Base-by-base conservation (phyloP, 2,797 vertebrate species). In the Paedocypris micromegethes region DNA sequence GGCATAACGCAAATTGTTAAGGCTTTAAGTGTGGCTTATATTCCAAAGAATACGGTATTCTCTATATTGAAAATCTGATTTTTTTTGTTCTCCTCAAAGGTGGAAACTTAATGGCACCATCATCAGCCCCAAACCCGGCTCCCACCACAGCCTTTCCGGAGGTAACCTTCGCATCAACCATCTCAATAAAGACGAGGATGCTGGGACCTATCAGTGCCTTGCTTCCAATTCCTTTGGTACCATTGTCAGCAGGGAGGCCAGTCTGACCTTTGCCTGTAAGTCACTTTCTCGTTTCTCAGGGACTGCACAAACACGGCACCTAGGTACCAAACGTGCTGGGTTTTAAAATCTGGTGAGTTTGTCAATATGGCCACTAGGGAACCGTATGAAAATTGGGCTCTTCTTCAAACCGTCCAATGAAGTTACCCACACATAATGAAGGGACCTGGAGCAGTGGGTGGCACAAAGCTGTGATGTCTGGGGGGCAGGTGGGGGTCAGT, bases 251-350 rank as follows among this genome's bases (percentile, higher is more conserved):
- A 89, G 92, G 81, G 92, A 96, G 83, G 93, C 95, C 72, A 88
- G 86, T 75, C 92, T 98, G 72, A 94, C 92, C 79, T 98, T 98
- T 84, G 94, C 96, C 63, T 98, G 96, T 98, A 81, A 96, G 96
- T 64, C 68, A 57, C 46, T 9, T 57, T 58, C 37, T 64, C 41
- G 58, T 51, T 54, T 51, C 42, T 64, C 60, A 68, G 56, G 47
- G 54, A 42, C 62, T 49, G 45, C 46, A 66, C 54, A 65, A 58
- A 72, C 47, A 64, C 40, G 51, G 60, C 40, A 76, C 23, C 70
- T 23, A 23, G 23, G 23, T 23, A 23, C 23, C 23, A 23, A 23
- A 23, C 23, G 23, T 23, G 23, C 23, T 23, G 23, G 23, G 23
- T 23, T 23, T 23, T 23, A 23, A 23, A 23, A 1, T 23, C 23